These are phyloP conservation scores for Bursaphelenchus mucronatus DNA, from an alignment of 1,140 invertebrate genomes.

Conservation along the genomic window DNA sequence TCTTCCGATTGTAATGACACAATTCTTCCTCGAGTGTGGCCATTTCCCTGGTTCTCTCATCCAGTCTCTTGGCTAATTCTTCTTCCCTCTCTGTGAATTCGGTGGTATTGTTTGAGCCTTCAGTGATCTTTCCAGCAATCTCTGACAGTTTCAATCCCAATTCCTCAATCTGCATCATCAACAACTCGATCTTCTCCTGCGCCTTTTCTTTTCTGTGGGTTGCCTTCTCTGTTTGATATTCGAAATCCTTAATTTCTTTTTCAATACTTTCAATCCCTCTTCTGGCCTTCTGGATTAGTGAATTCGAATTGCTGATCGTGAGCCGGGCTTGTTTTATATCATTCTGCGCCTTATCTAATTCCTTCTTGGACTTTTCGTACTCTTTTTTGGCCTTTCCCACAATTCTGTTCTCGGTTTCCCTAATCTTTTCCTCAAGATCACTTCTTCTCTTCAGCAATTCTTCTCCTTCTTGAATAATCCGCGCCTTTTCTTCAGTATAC, in stretches of 20 bases:
- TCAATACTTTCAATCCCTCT: background rate
- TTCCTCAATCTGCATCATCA: background rate
- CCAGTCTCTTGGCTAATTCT: background rate
- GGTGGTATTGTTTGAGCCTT: background rate
- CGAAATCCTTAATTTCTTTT: background rate
- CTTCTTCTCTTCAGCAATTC: background rate
- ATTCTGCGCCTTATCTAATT: background rate
- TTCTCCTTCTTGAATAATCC: background rate
- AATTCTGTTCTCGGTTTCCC: background rate
- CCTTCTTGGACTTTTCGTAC: background rate
- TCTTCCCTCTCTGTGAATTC: background rate
- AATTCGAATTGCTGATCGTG: background rate
- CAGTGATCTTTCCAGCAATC: too few species aligned
- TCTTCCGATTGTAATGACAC: background rate
- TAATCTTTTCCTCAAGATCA: background rate
- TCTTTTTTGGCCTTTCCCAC: background rate
- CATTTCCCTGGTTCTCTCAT: background rate
- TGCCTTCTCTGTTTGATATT: background rate
- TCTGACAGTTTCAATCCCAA: background rate
- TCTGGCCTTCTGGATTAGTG: background rate
- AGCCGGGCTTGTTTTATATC: background rate
- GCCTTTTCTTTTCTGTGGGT: background rate
- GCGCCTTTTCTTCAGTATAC: background rate
- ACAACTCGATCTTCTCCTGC: background rate
- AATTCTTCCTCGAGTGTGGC: background rate